Evolutionary conservation across 2,797 vertebrate species (phyloP).

Genomic region (Lagodon rhomboides): DNA sequence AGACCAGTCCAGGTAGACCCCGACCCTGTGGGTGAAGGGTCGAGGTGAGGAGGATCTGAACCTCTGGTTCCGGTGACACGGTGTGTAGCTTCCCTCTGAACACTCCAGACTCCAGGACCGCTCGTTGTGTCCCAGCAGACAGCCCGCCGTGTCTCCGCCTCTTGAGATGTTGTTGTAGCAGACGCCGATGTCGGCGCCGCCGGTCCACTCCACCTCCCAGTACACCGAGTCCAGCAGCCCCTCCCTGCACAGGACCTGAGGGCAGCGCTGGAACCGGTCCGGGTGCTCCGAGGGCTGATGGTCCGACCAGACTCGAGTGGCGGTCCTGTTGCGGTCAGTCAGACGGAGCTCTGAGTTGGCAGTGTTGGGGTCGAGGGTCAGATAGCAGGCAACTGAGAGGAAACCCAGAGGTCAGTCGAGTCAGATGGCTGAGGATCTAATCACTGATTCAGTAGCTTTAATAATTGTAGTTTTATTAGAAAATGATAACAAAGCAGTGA

Average conservation of each 20-base stretch:
- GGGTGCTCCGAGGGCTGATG: constrained; percentile 11
- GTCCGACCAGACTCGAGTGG: constrained; percentile 54
- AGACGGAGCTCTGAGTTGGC: constrained; percentile 73
- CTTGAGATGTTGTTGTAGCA: constrained; percentile 71
- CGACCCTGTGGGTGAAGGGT: constrained; percentile 68
- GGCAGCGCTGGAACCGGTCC: constrained; percentile 64
- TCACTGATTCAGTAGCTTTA: too few relatives aligned
- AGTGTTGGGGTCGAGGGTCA: constrained; percentile 79
- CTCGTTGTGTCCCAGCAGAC: constrained; percentile 71
- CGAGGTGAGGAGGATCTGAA: constrained; percentile 27
- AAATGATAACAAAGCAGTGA: too few relatives aligned
- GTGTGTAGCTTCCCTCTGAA: constrained; percentile 59
- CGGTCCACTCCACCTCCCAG: constrained; percentile 76
- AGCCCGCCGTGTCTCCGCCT: constrained; percentile 17
- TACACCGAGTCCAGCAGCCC: constrained; percentile 70
- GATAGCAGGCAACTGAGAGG: constrained; percentile 65
- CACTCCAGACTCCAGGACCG: constrained; percentile 79
- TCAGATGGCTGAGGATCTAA: neutral
- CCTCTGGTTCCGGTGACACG: constrained; percentile 57
- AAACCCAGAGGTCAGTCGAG: constrained; percentile 5
- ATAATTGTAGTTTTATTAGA: too few relatives aligned
- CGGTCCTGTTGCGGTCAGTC: constrained; percentile 55
- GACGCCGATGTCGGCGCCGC: constrained; percentile 68
- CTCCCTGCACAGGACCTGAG: constrained; percentile 78
- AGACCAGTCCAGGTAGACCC: constrained; percentile 68